These are phyloP conservation scores for Microctonus brassicae DNA, from an alignment of 2,888 invertebrate genomes.

Conservation along the genomic window DNA sequence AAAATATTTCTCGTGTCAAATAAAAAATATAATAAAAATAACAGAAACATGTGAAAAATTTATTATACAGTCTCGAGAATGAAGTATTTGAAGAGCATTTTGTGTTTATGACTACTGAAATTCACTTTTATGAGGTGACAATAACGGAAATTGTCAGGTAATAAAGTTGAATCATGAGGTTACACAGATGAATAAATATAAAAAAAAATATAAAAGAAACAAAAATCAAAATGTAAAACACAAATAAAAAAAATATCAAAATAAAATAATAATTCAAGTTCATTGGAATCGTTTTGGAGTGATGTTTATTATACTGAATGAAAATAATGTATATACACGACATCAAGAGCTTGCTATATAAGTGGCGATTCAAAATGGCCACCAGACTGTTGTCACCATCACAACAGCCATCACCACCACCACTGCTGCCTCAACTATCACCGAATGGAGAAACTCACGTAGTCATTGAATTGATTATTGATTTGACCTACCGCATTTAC, in stretches of 20 bases:
- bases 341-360: not conserved
- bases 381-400: slow-evolving; percentile 23
- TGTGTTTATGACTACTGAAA: not conserved
- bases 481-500: slow-evolving; percentile 18
- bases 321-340: not conserved
- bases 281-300: not conserved
- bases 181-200: not conserved
- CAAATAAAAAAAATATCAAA: slow-evolving; percentile 15
- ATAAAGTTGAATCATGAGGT: slow-evolving; percentile 10
- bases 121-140: not conserved
- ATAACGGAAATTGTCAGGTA: slow-evolving; percentile 2
- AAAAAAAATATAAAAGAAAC: not conserved
- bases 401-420: not conserved
- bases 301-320: not conserved
- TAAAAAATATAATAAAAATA: not conserved
- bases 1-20: not conserved
- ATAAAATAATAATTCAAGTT: slow-evolving; percentile 18
- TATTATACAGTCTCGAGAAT: not conserved
- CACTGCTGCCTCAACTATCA: not conserved
- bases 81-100: not conserved
- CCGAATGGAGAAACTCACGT: slow-evolving; percentile 2
- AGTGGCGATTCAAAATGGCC: slow-evolving; percentile 48
- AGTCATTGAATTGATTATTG: slow-evolving; percentile 19
- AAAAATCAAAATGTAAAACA: not conserved
- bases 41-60: not conserved